A percentile compares a stretch with the other conserved stretches of the same genome.
phyloP scores from a whole-genome alignment of 2,113 vertebrate species.

The Helogale parvula region DNA sequence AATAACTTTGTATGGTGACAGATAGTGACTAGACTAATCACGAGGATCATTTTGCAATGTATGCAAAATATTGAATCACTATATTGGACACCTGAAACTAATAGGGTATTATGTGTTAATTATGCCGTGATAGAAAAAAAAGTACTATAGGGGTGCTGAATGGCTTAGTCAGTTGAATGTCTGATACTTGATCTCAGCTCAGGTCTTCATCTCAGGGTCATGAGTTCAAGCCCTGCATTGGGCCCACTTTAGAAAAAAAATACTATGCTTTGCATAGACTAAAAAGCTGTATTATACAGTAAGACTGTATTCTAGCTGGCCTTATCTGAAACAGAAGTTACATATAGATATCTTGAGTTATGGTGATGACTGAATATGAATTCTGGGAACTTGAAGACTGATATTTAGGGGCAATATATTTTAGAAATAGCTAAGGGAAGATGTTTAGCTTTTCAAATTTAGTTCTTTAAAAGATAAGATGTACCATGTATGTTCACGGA shows the following conservation, averaged over 20 bases:
- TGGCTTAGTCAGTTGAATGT: too few species aligned
- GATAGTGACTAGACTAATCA: background rate
- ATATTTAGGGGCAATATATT: background rate
- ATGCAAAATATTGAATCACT: background rate
- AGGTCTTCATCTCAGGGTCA: too few species aligned
- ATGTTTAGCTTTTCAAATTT: conserved; percentile 57
- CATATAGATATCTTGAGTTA: background rate
- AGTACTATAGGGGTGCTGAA: too few species aligned
- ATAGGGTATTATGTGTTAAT: background rate
- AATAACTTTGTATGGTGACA: background rate
- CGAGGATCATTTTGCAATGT: background rate
- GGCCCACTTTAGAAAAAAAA: background rate
- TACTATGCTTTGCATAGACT: background rate
- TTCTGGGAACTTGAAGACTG: conserved; percentile 62
- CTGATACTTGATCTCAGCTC: too few species aligned
- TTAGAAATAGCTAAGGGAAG: conserved; percentile 22
- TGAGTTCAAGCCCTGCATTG: too few species aligned
- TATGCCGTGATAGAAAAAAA: background rate
- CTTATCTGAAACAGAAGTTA: background rate
- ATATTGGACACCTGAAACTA: background rate
- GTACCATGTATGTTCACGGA: background rate
- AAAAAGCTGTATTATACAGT: background rate
- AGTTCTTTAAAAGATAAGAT: conserved; percentile 57
- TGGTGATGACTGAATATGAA: conserved; percentile 10
- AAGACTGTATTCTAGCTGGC: background rate